Base-by-base conservation (phyloP, 2,888 invertebrate genomes). In the Cylindroiulus punctatus region DNA sequence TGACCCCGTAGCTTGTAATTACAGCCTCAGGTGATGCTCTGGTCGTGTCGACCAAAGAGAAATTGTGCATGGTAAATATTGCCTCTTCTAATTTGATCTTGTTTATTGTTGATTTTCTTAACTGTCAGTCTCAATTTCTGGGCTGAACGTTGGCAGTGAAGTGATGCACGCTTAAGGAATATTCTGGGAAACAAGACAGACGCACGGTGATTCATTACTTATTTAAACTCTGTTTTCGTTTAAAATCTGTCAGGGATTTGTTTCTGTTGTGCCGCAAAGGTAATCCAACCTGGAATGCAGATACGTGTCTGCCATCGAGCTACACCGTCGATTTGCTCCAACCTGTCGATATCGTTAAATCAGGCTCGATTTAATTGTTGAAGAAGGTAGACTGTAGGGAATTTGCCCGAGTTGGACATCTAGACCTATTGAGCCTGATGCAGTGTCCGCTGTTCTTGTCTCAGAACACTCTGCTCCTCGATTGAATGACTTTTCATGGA, bases 41-140 rank as follows among this genome's bases (percentile, higher is more conserved):
- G 57, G 57, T 57, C 57, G 57, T n/a, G 57, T 57, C 0, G 57
- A 22, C 7, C n/a, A n/a, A n/a, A 57, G n/a, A 57, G 57, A 57
- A 57, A 57, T 57, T 57, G 57, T 57, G n/a, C 22, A 57, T 57
- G 57, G 57, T n/a, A 57, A 57, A 57, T 57, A n/a, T 57, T 57
- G 57, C n/a, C 57, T 57, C 57, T 57, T 57, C n/a, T 57, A 57
- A 57, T 57, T 57, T 22, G 57, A 57, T 57, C 57, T 22, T 57
- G 57, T 57, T 57, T 57, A n/a, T n/a, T 57, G 57, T 57, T 57
- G 57, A 57, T 57, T 57, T 57, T 57, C 57, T 57, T 19, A 57
- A 57, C 57, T 57, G 57, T 17, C 47, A 47, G 12, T 47, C 47
- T 57, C 57, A 57, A n/a, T 57, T 57, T 57, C 57, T 19, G 3